Evolutionary conservation across 2,888 invertebrate species (phyloP).

Genomic region (Drosophila atroscutellata): DNA sequence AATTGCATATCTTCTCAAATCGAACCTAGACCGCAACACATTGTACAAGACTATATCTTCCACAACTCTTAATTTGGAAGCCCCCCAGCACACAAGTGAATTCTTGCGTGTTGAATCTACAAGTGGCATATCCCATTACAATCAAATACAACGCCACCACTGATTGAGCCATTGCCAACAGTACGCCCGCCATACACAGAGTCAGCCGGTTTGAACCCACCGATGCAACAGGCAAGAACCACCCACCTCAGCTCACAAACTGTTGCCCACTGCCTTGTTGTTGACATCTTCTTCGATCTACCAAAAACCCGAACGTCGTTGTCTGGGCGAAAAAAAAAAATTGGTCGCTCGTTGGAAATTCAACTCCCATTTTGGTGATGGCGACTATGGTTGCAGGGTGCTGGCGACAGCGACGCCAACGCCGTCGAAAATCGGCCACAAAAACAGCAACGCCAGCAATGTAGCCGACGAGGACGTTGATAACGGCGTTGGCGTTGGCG

Average conservation of each 20-base stretch:
- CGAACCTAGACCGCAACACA: not conserved
- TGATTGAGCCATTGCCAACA: slow-evolving; percentile 73
- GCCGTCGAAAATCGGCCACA: slow-evolving; percentile 81
- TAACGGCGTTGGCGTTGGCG: slow-evolving; percentile 31
- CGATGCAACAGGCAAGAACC: slow-evolving; percentile 59
- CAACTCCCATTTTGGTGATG: slow-evolving; percentile 44
- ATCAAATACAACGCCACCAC: slow-evolving; percentile 75
- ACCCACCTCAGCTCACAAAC: slow-evolving; percentile 3
- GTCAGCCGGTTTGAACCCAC: slow-evolving; percentile 34
- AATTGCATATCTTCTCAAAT: slow-evolving; percentile 3
- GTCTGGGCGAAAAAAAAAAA: slow-evolving; percentile 57
- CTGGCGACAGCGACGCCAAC: slow-evolving; percentile 28
- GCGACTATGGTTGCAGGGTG: not conserved
- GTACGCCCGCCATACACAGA: slow-evolving; percentile 9
- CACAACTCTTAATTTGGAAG: slow-evolving; percentile 14
- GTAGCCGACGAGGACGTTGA: slow-evolving; percentile 28
- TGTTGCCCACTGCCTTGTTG: slow-evolving; percentile 15
- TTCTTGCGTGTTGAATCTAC: slow-evolving; percentile 62
- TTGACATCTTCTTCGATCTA: slow-evolving; percentile 71
- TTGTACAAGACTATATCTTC: not conserved
- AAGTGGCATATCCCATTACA: slow-evolving; percentile 76
- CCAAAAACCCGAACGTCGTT: slow-evolving; percentile 56
- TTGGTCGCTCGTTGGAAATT: slow-evolving; percentile 71
- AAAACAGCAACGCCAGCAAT: slow-evolving; percentile 61
- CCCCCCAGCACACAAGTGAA: slow-evolving; percentile 2